These are phyloP conservation scores for Discoglossus pictus DNA, from an alignment of 2,797 vertebrate genomes.

Conservation along the genomic window DNA sequence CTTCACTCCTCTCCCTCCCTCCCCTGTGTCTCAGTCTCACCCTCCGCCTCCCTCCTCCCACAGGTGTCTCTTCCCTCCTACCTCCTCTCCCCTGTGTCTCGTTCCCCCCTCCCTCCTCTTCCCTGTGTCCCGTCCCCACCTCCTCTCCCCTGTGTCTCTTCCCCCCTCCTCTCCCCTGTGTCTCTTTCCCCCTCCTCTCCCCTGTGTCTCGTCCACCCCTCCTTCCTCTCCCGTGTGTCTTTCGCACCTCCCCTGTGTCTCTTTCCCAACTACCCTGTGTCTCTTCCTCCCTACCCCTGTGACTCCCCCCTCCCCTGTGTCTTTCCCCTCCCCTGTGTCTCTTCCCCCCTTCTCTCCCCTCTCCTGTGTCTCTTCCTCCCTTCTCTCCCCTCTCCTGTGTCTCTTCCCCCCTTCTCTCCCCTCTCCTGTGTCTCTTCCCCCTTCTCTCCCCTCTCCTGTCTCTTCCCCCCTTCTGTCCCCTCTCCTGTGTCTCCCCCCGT, in stretches of 20 bases:
- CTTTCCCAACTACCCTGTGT: background rate
- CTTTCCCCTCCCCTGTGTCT: background rate
- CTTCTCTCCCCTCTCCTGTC: background rate
- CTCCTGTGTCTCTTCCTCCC: background rate
- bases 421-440: background rate
- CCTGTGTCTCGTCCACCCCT: background rate
- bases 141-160: background rate
- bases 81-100: no score
- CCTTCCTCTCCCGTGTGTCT: background rate
- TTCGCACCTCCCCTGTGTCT: no score
- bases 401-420: background rate
- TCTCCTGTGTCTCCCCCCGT: no score
- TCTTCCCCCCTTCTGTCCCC: background rate
- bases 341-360: background rate
- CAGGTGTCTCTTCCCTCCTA: no score
- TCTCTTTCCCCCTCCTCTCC: background rate
- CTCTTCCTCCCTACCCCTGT: background rate
- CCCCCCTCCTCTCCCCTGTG: accelerated
- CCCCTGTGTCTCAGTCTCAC: no score
- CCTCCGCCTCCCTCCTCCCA: no score
- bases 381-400: background rate
- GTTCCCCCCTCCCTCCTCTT: no score
- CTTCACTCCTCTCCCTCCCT: no score
- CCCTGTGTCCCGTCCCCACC: no score
- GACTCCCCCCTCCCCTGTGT: background rate